Percentiles rank a stretch among this genome's conserved stretches.
phyloP scores from a whole-genome alignment of 2,113 vertebrate species.

The Protobothrops flavoviridis region DNA sequence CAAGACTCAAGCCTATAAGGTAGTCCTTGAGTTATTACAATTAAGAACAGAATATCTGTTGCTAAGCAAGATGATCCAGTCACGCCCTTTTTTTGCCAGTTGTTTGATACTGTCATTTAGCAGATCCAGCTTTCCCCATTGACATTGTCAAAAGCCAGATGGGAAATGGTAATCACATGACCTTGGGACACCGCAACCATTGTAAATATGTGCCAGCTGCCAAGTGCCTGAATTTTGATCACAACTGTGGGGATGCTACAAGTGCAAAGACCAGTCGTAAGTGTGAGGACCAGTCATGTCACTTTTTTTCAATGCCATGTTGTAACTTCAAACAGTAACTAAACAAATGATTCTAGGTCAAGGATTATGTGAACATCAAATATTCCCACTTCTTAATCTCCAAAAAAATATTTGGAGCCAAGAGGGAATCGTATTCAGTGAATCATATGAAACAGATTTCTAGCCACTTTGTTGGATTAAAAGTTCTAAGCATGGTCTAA shows the following conservation, averaged over 20 bases:
- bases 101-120: not conserved
- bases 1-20: not conserved
- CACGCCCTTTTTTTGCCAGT: not conserved
- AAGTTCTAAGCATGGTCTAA: not conserved
- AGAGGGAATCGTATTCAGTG: not conserved
- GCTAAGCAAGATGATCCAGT: not conserved
- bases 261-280: no score
- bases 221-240: no score
- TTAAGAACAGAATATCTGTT: not conserved
- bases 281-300: no score
- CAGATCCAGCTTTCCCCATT: not conserved
- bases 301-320: no score
- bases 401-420: not conserved
- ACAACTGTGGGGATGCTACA: no score
- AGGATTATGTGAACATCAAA: not conserved
- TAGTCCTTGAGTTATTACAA: not conserved
- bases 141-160: not conserved
- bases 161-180: not conserved
- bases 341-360: no score
- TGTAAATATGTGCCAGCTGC: not conserved
- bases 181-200: not conserved
- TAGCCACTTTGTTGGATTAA: not conserved
- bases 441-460: not conserved
- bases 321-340: no score
- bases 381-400: not conserved